Conservation (phyloP, 2,797 vertebrate species). For the Argya squamiceps region DNA sequence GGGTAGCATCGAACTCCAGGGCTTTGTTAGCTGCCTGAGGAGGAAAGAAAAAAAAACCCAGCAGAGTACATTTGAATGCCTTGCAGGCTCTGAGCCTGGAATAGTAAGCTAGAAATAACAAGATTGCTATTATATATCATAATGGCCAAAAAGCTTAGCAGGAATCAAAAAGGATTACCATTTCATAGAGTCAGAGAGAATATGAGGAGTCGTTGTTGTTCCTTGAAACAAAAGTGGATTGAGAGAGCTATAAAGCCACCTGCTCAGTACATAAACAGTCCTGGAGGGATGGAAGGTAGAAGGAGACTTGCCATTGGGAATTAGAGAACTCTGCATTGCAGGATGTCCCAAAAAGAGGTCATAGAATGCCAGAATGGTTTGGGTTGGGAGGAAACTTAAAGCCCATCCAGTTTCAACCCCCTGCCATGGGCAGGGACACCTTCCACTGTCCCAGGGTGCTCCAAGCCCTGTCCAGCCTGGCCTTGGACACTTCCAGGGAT, state of each 20-base stretch:
- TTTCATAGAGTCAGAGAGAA: not conserved
- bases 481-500: not conserved
- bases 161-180: not conserved
- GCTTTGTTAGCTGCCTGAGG: slow-evolving; percentile 8
- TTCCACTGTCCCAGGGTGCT: accelerated
- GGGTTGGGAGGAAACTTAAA: not conserved
- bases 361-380: not conserved
- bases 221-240: not conserved
- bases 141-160: not conserved
- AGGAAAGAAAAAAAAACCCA: not conserved
- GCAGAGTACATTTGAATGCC: not conserved
- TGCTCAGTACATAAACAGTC: not conserved
- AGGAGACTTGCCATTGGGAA: not conserved
- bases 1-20: not conserved
- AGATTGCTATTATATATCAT: not conserved
- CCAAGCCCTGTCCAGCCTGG: accelerated
- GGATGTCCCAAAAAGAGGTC: not conserved
- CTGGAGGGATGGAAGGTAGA: not conserved
- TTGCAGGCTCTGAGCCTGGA: not conserved
- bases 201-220: not conserved
- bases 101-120: not conserved
- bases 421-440: not conserved
- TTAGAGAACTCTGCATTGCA: not conserved
- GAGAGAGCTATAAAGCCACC: not conserved
- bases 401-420: accelerated